Evolutionary conservation across 2,888 invertebrate species (phyloP).

Genomic region (Emesis furor): DNA sequence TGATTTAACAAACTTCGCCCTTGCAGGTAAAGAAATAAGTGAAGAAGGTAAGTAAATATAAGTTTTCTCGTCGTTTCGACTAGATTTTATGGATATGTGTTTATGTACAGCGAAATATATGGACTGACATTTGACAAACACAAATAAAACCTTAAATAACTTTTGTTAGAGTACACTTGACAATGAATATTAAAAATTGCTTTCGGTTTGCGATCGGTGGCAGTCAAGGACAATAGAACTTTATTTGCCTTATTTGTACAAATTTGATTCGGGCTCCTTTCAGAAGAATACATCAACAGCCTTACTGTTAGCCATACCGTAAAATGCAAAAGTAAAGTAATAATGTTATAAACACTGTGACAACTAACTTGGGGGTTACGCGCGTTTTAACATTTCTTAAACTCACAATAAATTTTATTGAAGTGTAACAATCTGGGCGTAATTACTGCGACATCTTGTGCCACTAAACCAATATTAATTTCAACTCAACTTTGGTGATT

Average conservation of each 20-base stretch:
- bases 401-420: too few relatives aligned
- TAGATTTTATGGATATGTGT: background rate
- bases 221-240: background rate
- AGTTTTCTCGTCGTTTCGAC: background rate
- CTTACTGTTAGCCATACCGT: too few relatives aligned
- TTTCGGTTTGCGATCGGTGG: background rate
- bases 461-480: too few relatives aligned
- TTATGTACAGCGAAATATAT: background rate
- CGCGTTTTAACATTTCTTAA: too few relatives aligned
- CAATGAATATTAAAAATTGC: background rate
- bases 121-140: background rate
- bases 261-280: too few relatives aligned
- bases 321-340: too few relatives aligned
- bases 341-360: too few relatives aligned
- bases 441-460: too few relatives aligned
- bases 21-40: slow-evolving; percentile 77
- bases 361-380: too few relatives aligned
- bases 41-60: slow-evolving; percentile 77
- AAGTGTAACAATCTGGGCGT: too few relatives aligned
- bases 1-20: slow-evolving; percentile 2
- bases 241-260: background rate
- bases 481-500: too few relatives aligned
- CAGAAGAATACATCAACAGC: too few relatives aligned
- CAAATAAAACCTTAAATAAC: background rate
- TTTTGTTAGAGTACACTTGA: slow-evolving; percentile 1